Evolutionary conservation across 2,888 invertebrate genomes (phyloP).

Genomic region (Iphiclides podalirius): DNA sequence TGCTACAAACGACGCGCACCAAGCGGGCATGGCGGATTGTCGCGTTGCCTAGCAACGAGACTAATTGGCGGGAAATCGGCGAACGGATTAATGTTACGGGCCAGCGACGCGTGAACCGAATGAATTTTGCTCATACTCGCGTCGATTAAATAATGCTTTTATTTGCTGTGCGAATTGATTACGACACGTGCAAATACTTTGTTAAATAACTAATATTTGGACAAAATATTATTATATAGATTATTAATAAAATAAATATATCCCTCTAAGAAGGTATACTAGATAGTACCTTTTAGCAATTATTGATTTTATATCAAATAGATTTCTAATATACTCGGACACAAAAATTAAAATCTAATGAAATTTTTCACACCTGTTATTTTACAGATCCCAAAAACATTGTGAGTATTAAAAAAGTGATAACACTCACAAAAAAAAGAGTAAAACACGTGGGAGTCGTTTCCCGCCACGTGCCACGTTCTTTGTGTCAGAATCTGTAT

Average conservation of each 20-base stretch:
- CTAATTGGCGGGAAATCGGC: conserved; percentile 66
- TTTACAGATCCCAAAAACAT: too few species aligned
- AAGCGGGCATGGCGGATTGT: conserved; percentile 50
- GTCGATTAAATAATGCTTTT: conserved; percentile 24
- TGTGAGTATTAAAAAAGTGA: too few species aligned
- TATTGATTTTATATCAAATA: too few species aligned
- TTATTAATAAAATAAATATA: too few species aligned
- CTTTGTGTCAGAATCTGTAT: conserved; percentile 18
- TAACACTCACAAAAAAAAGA: background rate
- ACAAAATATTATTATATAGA: background rate
- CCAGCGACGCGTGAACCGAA: conserved; percentile 37
- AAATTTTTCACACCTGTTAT: too few species aligned
- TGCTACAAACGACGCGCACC: background rate
- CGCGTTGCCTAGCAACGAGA: conserved; percentile 55
- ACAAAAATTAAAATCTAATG: too few species aligned
- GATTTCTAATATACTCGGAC: too few species aligned
- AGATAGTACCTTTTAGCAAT: too few species aligned
- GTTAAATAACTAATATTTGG: background rate
- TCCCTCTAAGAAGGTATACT: too few species aligned
- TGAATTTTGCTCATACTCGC: conserved; percentile 31
- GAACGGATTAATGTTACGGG: conserved; percentile 46
- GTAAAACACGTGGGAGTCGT: conserved; percentile 6
- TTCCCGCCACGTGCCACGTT: conserved; percentile 27
- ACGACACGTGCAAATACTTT: conserved; percentile 4
- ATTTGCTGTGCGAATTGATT: conserved; percentile 23